Conservation (phyloP, 2,113 vertebrate genomes). For the Notarius quadriscutis region DNA sequence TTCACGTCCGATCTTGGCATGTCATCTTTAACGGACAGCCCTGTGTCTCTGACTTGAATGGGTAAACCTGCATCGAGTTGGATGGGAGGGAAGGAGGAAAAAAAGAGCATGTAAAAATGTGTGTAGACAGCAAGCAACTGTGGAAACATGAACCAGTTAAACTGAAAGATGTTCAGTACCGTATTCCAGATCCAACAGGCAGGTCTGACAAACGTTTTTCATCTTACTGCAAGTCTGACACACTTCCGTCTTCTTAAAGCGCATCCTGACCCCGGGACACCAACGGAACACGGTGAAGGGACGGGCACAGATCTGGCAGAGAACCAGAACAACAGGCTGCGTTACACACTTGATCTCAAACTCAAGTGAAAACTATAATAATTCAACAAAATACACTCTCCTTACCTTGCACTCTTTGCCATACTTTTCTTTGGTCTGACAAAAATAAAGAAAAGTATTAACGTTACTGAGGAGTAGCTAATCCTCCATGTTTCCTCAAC, state of each 20-base stretch:
- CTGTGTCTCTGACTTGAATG: conserved; percentile 96
- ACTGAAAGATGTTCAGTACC: conserved; percentile 71
- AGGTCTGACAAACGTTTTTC: conserved; percentile 98
- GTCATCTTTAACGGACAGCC: conserved; percentile 91
- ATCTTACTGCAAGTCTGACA: conserved; percentile 98
- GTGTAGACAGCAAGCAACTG: not conserved
- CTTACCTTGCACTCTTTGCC: conserved; percentile 98
- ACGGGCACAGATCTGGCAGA: conserved; percentile 89
- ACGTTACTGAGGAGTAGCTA: not conserved
- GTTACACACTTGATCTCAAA: not conserved
- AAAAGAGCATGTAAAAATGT: not conserved
- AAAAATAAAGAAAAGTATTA: conserved; percentile 35
- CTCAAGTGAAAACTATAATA: not conserved
- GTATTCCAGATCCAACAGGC: conserved; percentile 94
- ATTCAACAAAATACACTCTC: not conserved
- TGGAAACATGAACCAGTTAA: not conserved
- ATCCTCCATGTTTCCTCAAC: not conserved
- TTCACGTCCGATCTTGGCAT: conserved; percentile 97
- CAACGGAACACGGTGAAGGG: conserved; percentile 97
- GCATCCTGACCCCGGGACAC: conserved; percentile 96
- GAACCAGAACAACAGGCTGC: not conserved
- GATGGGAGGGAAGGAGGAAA: not conserved
- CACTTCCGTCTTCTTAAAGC: conserved; percentile 98
- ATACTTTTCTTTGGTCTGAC: conserved; percentile 97
- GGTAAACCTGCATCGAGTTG: conserved; percentile 79